phyloP scores from a whole-genome alignment of 2,113 vertebrate species.

The Protobothrops mucrosquamatus region DNA sequence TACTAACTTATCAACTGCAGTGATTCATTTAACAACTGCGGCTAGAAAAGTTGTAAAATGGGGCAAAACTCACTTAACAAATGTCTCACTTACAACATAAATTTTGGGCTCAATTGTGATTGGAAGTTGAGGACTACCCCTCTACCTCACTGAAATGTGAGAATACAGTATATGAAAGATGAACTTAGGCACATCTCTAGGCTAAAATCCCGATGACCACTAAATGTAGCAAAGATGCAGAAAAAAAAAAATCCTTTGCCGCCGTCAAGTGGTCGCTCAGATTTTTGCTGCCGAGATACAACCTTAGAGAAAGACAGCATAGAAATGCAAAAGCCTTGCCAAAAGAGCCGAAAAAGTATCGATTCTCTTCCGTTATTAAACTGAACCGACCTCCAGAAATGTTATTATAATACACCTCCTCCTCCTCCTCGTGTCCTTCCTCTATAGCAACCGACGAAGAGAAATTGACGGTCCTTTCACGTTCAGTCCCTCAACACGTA shows the following conservation, averaged over 20 bases:
- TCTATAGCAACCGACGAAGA: not conserved
- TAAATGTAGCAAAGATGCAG: not conserved
- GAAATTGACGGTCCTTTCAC: not conserved
- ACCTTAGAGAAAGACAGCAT: not conserved
- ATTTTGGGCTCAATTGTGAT: not conserved
- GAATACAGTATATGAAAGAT: not conserved
- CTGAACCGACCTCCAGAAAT: not conserved
- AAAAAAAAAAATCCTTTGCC: not conserved
- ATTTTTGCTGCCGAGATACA: not conserved
- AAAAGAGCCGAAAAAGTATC: not conserved
- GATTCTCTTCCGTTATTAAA: not conserved
- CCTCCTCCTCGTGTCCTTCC: not conserved
- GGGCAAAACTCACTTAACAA: not conserved
- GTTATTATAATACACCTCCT: not conserved
- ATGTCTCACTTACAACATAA: not conserved
- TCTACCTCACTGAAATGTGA: not conserved
- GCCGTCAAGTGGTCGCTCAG: not conserved
- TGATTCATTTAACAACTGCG: not conserved
- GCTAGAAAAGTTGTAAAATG: too few species aligned
- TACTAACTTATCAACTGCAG: too few species aligned
- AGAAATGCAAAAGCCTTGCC: not conserved
- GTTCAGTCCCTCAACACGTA: not conserved
- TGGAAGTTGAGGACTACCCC: not conserved
- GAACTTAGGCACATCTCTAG: not conserved
- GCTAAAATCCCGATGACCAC: not conserved